Base-by-base conservation (phyloP, 2,113 vertebrate species). In the Neodon shergylaensis region DNA sequence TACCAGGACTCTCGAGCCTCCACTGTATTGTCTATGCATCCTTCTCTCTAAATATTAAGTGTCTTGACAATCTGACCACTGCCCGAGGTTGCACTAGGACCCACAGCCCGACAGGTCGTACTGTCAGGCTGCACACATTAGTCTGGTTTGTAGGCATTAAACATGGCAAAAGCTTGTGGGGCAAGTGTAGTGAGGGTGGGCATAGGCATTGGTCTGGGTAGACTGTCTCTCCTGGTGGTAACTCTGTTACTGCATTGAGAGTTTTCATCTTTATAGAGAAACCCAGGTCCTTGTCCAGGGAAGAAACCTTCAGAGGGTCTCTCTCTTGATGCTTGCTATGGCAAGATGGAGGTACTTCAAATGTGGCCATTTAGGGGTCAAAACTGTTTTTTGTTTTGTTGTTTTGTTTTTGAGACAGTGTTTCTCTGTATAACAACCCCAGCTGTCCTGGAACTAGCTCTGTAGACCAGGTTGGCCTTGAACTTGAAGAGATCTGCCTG, bases 11-110 rank as follows among this genome's bases (percentile, higher is more conserved):
- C 36, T 39, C 33, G 12, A 47, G 39, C n/a, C 22, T 52, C 9
- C 7, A 0, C 0, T 28, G 24, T 42, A 3, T 21, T 1, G 1
- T 1, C 0, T 28, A 5, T 0, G 4, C 7, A 8, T 13, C 24
- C 2, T 88, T 73, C 77, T 42, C 31, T 72, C 7, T 33, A 36
- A 42, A 81, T 52, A 73, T 76, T 61, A 89, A 91, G 86, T 5
- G 9, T 86, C 22, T 83, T 12, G 39, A 0, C 14, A 42, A 33
- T 22, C 3, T 39, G 39, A 61, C 1, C 39, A 70, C 13, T 72
- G 70, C 6, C 19, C 16, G 2, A n/a, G 44, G 44, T 19, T 19
- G 24, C 31, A n/a, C 44, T n/a, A n/a, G 36, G 7, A 16, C 22
- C 19, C 24, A 16, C 5, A 1, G 5, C 52, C 52, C 1, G 26